Conservation (phyloP, 2,113 vertebrate genomes). For the Podiceps cristatus region DNA sequence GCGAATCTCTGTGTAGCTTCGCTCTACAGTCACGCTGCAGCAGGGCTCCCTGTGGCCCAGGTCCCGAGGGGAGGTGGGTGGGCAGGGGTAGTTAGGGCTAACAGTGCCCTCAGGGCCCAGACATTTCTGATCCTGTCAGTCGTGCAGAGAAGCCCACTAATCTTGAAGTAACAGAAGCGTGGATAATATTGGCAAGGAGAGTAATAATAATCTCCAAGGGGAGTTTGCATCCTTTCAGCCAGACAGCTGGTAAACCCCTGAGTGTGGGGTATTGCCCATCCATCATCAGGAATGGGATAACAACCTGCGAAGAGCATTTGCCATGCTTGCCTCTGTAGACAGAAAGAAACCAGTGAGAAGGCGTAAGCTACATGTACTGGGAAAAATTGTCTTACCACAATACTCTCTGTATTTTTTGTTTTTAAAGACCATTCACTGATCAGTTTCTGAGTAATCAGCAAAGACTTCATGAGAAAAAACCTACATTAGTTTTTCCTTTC, state of each 20-base stretch:
- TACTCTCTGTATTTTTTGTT: background rate
- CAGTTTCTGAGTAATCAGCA: background rate
- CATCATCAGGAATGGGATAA: background rate
- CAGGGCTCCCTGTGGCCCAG: fast-evolving
- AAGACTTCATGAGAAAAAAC: background rate
- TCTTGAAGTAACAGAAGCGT: background rate
- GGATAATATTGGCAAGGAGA: background rate
- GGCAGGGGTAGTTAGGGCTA: background rate
- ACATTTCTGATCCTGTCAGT: background rate
- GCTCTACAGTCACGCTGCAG: background rate
- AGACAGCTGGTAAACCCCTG: background rate
- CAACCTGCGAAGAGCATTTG: fast-evolving
- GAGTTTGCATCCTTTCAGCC: background rate
- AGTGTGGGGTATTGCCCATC: background rate
- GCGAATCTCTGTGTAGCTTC: background rate
- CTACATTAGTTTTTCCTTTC: background rate
- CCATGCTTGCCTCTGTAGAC: background rate
- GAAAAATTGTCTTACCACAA: background rate
- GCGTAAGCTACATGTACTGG: background rate
- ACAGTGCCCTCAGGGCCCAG: background rate
- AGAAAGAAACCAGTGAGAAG: background rate
- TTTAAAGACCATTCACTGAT: background rate
- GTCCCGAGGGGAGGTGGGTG: background rate
- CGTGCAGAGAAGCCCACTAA: background rate
- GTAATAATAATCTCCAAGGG: background rate